A percentile compares a stretch with the other conserved stretches of the same genome.
These are phyloP conservation scores for Xanthostigma xanthostigma DNA, from an alignment of 2,888 invertebrate genomes.

Conservation along the genomic window DNA sequence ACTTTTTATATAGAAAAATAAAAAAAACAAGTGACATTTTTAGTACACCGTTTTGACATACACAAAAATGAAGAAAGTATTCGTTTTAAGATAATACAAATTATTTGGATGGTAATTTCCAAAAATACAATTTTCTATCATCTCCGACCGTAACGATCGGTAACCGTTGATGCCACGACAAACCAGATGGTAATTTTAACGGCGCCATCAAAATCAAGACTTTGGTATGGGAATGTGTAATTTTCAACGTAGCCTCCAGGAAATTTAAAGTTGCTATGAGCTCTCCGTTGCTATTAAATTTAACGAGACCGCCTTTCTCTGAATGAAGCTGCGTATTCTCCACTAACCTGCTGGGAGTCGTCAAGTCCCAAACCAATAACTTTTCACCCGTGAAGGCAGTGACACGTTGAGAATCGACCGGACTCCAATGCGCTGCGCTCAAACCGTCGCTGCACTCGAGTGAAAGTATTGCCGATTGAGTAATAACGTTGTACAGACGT, in stretches of 20 bases:
- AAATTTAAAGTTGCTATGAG: conserved; percentile 50
- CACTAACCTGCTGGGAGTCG: conserved; percentile 45
- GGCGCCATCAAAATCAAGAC: conserved; percentile 36
- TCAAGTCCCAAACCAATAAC: conserved; percentile 50
- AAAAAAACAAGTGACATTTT: too few relatives aligned
- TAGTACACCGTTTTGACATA: too few relatives aligned
- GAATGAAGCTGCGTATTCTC: conserved; percentile 43
- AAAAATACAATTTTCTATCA: conserved; percentile 43
- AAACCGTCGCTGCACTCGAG: conserved; percentile 46
- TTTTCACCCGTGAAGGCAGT: conserved; percentile 51
- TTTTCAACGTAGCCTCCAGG: conserved; percentile 48
- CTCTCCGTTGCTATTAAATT: conserved; percentile 46
- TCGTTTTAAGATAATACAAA: neutral
- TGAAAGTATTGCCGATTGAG: conserved; percentile 49
- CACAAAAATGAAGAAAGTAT: neutral
- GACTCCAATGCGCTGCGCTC: conserved; percentile 55
- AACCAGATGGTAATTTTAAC: conserved; percentile 38
- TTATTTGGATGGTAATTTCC: conserved; percentile 35
- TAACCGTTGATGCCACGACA: conserved; percentile 46
- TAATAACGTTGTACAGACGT: conserved; percentile 53
- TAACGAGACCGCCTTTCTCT: conserved; percentile 43
- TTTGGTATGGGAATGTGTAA: conserved; percentile 41
- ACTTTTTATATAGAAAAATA: too few relatives aligned
- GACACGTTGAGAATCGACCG: conserved; percentile 41
- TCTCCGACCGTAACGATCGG: conserved; percentile 43